Evolutionary conservation across 2,797 vertebrate species (phyloP), one percentile per base, ranked within the genome.

Genomic region (Anguilla anguilla): DNA sequence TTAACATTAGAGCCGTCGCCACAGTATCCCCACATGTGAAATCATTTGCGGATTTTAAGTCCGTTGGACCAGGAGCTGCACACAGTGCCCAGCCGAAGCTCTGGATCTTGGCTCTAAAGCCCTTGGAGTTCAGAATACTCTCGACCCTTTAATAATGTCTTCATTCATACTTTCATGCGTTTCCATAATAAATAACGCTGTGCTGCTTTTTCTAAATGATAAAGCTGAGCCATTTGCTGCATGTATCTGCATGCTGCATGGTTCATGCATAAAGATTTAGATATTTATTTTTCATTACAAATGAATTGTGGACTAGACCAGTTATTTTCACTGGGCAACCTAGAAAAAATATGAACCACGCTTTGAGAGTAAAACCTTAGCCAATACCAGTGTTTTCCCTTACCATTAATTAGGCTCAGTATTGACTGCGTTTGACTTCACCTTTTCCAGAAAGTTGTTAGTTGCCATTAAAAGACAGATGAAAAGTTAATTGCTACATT

Each of bases 21-120:
- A 15, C 51, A 10, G 46, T 55, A 13, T 59, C 28, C 53, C 51
- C n/a, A 2, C 15, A 19, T 84, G 28, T 17, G 53, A 11, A 17
- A 39, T 83, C 82, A 83, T 64, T 74, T 49, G 86, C 39, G 4
- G 17, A 57, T 87, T 83, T 51, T 46, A 51, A 81, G 53, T 39
- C 43, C 43, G 61, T 57, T 35, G 11, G 79, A 87, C 43, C 17
- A 39, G 57, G 77, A 67, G 86, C 46, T 9, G 5, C 22, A 25
- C 43, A 39, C 77, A 77, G 0, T 64, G 57, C 57, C 55, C 17
- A 22, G 83, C 46, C 43, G 25, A n/a, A 39, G 39, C 51, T 55
- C 79, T 72, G 61, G 72, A 25, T 69, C 72, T 51, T 1, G n/a
- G 22, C 35, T 5, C 10, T 9, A 43, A 77, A 77, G 10, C 35